Conservation (phyloP, 35 echinoderm and acorn worm species). For the Lytechinus variegatus region DNA sequence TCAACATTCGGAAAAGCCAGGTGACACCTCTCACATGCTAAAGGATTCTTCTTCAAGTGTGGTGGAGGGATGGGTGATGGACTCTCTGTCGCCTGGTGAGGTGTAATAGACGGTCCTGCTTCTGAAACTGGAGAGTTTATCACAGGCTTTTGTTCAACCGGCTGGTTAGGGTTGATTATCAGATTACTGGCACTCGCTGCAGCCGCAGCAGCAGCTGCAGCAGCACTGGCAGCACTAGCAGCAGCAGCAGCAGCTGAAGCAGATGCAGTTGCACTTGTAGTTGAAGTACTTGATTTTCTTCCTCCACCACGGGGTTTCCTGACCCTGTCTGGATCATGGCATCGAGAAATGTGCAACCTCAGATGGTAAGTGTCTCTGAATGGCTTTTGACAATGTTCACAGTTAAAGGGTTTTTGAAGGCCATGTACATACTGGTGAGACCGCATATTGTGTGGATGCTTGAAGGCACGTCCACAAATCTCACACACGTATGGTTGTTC, state of each 20-base stretch:
- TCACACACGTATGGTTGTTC: slow-evolving; percentile 54
- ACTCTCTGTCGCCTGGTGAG: neutral
- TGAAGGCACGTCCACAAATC: slow-evolving; percentile 54
- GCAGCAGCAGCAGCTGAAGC: neutral
- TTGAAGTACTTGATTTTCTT: neutral
- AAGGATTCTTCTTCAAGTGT: slow-evolving; percentile 29
- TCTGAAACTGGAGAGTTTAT: slow-evolving; percentile 23
- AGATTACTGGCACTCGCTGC: neutral
- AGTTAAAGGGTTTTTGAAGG: slow-evolving; percentile 24
- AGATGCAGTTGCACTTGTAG: neutral
- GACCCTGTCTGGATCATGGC: slow-evolving; percentile 37
- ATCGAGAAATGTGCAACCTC: slow-evolving; percentile 30
- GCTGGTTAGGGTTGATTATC: slow-evolving; percentile 1
- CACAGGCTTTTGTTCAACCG: neutral
- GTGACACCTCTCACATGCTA: slow-evolving; percentile 30
- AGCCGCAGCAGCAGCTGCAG: too few relatives aligned
- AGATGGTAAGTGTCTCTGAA: slow-evolving; percentile 36
- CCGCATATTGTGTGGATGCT: slow-evolving; percentile 31
- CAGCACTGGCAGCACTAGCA: neutral
- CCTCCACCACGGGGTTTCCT: slow-evolving; percentile 36
- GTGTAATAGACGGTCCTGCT: neutral
- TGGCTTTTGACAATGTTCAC: slow-evolving; percentile 52
- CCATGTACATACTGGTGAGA: slow-evolving; percentile 45
- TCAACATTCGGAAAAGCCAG: slow-evolving; percentile 35
- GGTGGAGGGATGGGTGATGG: neutral